Evolutionary conservation across 2,888 invertebrate genomes (phyloP).

Genomic region (Epistrophe eligans): DNA sequence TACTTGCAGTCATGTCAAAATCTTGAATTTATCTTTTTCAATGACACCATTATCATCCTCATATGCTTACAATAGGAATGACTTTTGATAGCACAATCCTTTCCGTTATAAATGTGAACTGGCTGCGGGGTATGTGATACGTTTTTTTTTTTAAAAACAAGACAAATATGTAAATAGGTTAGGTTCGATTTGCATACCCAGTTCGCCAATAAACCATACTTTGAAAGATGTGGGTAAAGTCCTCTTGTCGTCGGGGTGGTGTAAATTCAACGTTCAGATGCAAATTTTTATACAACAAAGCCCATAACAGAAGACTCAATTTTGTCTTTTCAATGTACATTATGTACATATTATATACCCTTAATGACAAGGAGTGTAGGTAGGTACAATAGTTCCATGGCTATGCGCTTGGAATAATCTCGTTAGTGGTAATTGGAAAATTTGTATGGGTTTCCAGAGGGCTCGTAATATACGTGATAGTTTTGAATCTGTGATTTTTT

Average conservation of each 20-base stretch:
- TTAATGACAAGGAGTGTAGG: neutral
- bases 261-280: neutral
- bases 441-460: constrained; percentile 57
- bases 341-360: neutral
- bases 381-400: neutral
- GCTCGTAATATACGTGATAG: constrained; percentile 52
- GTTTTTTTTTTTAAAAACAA: neutral
- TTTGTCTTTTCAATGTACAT: neutral
- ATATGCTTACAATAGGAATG: neutral
- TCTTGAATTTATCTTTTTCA: neutral
- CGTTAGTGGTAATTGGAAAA: constrained; percentile 67
- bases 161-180: constrained; percentile 3
- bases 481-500: constrained; percentile 36
- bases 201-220: constrained; percentile 21
- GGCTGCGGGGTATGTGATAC: neutral
- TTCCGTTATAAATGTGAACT: neutral
- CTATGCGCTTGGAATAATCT: constrained; percentile 42
- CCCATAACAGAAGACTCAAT: constrained; percentile 6
- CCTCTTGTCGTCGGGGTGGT: neutral
- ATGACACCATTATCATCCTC: neutral
- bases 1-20: neutral
- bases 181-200: constrained; percentile 19
- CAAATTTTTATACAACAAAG: neutral
- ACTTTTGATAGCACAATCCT: constrained; percentile 13
- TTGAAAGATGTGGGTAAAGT: constrained; percentile 2